Base-by-base conservation (phyloP, 2,888 invertebrate species). In the Athalia cordata region DNA sequence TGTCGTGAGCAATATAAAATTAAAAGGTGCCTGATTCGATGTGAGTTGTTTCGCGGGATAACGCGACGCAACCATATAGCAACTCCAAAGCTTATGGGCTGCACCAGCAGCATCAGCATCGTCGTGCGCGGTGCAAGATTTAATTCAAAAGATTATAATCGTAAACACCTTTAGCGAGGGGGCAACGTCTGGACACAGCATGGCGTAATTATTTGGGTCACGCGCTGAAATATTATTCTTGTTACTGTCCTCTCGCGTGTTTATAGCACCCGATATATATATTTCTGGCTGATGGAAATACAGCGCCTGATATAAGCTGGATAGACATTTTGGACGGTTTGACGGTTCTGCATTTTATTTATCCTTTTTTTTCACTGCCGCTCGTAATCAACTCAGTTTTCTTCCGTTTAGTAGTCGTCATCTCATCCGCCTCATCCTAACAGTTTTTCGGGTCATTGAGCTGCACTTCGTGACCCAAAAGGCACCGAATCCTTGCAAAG, bases 191-290 rank as follows among this genome's bases (percentile, higher is more conserved):
- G 75, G 64, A 75, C 8, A 9, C 49, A 67, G 80, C 77, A 80
- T 83, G 80, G 80, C 80, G 83, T 82, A 83, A 85, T 86, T 84
- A 85, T 85, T 84, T 84, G 80, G 85, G 85, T 85, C 85, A 83
- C 83, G 82, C 83, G 78, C 85, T 84, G 81, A 86, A 85, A 86
- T 86, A 85, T 85, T 82, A 80, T 81, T 82, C 82, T 84, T 84
- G 81, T 84, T 84, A 84, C 81, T 80, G 83, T 82, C 79, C 68
- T 29, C 29, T 78, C 79, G 79, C 78, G 78, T 82, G 82, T 83
- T 83, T 81, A 81, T 82, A 79, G 80, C 82, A 80, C 80, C 82
- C 70, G 81, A 78, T 82, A 83, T 83, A 82, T 80, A 81, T 81
- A 79, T 80, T 72, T 4, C 75, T 72, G 79, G 76, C 59, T 78